Evolutionary conservation across 2,113 vertebrate species (phyloP), one percentile per base, ranked within the genome.

Genomic region (Albula goreensis): DNA sequence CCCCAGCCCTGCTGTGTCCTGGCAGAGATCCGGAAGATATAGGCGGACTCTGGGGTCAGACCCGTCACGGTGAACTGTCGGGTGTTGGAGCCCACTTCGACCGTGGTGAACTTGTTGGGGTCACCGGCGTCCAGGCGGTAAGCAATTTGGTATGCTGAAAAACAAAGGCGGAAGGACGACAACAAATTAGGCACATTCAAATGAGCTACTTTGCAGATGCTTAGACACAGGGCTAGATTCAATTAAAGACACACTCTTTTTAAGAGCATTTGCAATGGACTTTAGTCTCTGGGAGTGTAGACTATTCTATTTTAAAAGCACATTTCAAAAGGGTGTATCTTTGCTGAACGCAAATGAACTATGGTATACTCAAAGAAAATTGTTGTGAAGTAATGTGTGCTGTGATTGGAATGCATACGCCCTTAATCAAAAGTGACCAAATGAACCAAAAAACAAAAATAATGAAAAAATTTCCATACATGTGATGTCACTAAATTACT

Each of bases 1-100:
- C 98, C 98, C 98, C 97, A 99, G 92, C 98, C 98, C 90, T 97
- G 96, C n/a, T 97, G 92, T 0, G 98, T 99, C 91, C 97, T 97
- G 90, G 97, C 98, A 0, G 94, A 96, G 0, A 98, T 95, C 57
- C 96, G 94, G 90, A 99, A 99, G 90, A 97, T 78, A 83, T 99
- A 99, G 0, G 95, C 95, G 0, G 97, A 97, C 90, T 99, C 97
- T 0, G 97, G 95, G 86, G 91, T 90, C 89, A 99, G 95, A 48
- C 96, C 96, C 0, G 97, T 97, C 78, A 98, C 97, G 0, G 96
- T 97, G 92, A 99, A 99, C 94, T 98, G 97, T 25, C 96, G 89
- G 17, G 96, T 96, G 0, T 96, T 97, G 78, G 98, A 97, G 4
- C 97, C 97, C 70, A 99, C 97, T 89, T 99, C 98, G 89, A 98